These are phyloP conservation scores for Sycon ciliatum DNA, from an alignment of 37 sponge, comb jelly and placozoan species.

Conservation along the genomic window DNA sequence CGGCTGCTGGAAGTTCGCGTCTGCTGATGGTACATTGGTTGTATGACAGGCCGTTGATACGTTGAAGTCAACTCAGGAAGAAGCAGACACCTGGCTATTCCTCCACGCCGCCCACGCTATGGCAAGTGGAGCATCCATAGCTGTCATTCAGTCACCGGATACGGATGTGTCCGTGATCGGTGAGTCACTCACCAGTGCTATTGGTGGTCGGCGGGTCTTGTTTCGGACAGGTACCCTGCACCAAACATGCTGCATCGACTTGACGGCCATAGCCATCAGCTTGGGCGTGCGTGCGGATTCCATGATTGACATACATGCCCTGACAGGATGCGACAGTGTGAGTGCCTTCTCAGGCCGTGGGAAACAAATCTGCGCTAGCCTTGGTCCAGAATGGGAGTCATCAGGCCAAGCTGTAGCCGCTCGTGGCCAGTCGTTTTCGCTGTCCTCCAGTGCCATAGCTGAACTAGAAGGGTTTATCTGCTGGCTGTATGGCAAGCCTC, in stretches of 20 bases:
- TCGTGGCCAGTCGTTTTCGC: not conserved
- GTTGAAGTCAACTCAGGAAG: not conserved
- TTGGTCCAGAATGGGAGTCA: not conserved
- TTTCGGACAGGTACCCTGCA: not conserved
- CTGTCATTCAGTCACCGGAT: too few relatives aligned
- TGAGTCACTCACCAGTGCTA: too few relatives aligned
- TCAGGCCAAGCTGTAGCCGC: not conserved
- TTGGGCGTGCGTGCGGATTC: not conserved
- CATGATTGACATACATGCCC: not conserved
- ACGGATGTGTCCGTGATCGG: too few relatives aligned
- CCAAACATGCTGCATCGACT: not conserved
- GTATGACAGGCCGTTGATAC: not conserved
- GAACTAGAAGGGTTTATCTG: not conserved
- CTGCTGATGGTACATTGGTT: not conserved
- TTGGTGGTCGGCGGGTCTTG: too few relatives aligned
- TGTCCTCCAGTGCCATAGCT: not conserved
- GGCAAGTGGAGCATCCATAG: too few relatives aligned
- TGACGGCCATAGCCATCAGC: not conserved
- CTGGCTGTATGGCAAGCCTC: not conserved
- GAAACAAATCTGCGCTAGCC: not conserved
- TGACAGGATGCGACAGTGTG: not conserved
- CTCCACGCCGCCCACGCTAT: too few relatives aligned
- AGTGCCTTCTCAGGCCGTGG: not conserved
- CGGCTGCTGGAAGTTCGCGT: not conserved
- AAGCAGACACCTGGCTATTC: too few relatives aligned